Evolutionary conservation across 1,140 invertebrate species (phyloP).

Genomic region (Formica selysi): DNA sequence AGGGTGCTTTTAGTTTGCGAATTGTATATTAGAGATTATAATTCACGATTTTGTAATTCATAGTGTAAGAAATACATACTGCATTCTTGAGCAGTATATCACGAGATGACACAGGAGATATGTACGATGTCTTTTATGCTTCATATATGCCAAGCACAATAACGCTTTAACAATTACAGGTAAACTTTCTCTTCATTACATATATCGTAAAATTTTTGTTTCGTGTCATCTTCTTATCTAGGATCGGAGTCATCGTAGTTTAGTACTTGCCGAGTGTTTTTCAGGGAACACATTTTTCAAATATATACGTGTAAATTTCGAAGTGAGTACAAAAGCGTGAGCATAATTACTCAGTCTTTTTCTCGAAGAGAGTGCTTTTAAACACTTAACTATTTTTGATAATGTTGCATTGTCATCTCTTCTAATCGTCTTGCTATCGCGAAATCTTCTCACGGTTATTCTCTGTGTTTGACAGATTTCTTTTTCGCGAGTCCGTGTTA

Average conservation of each 20-base stretch:
- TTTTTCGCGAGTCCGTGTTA: not conserved
- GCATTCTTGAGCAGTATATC: not conserved
- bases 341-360: no score
- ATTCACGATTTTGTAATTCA: conserved; percentile 33
- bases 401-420: not conserved
- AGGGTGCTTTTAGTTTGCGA: not conserved
- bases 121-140: not conserved
- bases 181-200: not conserved
- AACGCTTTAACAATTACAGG: not conserved
- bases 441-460: not conserved
- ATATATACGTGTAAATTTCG: no score
- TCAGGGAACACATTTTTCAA: not conserved
- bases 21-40: conserved; percentile 27
- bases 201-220: not conserved
- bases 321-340: no score
- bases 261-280: not conserved
- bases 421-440: not conserved
- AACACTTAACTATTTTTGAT: not conserved
- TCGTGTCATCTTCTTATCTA: not conserved
- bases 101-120: not conserved
- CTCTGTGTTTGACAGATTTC: not conserved
- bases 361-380: no score
- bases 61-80: not conserved
- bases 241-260: not conserved
- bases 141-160: not conserved